These are phyloP conservation scores for Paracanthobrama guichenoti DNA, from an alignment of 2,113 vertebrate genomes.

Conservation along the genomic window DNA sequence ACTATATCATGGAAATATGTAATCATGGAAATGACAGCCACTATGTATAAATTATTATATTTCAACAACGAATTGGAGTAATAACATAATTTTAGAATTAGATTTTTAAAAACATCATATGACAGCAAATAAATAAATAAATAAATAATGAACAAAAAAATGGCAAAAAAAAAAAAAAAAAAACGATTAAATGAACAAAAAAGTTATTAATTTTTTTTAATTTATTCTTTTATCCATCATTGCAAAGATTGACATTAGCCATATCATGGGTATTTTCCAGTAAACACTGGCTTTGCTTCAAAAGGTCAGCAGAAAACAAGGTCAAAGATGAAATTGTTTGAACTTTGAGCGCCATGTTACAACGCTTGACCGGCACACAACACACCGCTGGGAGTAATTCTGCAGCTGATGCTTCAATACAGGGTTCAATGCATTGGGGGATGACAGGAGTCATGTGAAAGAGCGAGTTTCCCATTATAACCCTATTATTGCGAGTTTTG, in stretches of 20 bases:
- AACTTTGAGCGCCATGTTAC: background rate
- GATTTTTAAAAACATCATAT: too few species aligned
- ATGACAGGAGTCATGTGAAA: background rate
- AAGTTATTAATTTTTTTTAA: too few species aligned
- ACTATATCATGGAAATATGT: too few species aligned
- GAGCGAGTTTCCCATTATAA: background rate
- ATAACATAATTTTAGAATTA: too few species aligned
- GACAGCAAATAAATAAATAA: too few species aligned
- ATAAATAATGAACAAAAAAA: too few species aligned
- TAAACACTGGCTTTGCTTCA: background rate
- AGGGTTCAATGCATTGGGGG: background rate
- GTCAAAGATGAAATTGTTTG: background rate
- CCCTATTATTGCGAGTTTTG: background rate
- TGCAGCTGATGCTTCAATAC: background rate
- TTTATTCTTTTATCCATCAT: too few species aligned
- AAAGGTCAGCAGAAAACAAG: background rate
- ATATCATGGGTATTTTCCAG: background rate
- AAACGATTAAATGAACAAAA: too few species aligned
- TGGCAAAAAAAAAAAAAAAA: too few species aligned
- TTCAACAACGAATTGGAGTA: too few species aligned
- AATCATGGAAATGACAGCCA: too few species aligned
- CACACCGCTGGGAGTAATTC: background rate
- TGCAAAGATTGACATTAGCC: background rate
- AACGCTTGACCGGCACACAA: background rate
- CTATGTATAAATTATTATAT: too few species aligned